Evolutionary conservation across 2,888 invertebrate genomes (phyloP).

Genomic region (Microplitis deprimator): DNA sequence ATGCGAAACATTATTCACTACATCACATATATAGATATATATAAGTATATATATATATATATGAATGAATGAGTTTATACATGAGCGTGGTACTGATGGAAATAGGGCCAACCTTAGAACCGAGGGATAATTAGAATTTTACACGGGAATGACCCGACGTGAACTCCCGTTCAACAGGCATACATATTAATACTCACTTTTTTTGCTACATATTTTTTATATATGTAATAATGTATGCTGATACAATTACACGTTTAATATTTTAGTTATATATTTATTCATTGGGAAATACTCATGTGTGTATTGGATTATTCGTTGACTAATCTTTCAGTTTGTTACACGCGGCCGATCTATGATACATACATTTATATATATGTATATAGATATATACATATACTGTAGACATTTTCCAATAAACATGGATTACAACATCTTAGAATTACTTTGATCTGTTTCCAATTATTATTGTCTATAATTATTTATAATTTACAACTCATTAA

Average conservation of each 20-base stretch:
- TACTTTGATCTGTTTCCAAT: not conserved
- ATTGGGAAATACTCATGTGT: constrained; percentile 18
- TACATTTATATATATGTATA: not conserved
- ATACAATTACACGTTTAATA: not conserved
- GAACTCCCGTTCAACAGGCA: constrained; percentile 64
- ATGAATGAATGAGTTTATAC: constrained; percentile 2
- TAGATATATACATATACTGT: not conserved
- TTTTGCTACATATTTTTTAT: not conserved
- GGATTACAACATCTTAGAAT: not conserved
- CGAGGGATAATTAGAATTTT: constrained; percentile 37
- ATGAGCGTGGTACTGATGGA: constrained; percentile 12
- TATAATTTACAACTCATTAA: no score
- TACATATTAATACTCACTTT: constrained; percentile 36
- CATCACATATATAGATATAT: not conserved
- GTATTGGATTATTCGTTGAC: not conserved
- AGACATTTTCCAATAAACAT: not conserved
- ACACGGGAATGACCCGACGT: constrained; percentile 57
- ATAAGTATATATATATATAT: not conserved
- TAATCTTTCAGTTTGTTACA: constrained; percentile 11
- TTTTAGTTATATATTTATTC: not conserved
- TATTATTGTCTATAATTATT: no score
- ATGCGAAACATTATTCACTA: not conserved
- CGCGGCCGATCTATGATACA: not conserved
- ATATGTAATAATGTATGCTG: not conserved
- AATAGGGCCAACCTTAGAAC: constrained; percentile 25